Conservation (phyloP, 2,797 vertebrate genomes). For the Protosalanx chinensis region DNA sequence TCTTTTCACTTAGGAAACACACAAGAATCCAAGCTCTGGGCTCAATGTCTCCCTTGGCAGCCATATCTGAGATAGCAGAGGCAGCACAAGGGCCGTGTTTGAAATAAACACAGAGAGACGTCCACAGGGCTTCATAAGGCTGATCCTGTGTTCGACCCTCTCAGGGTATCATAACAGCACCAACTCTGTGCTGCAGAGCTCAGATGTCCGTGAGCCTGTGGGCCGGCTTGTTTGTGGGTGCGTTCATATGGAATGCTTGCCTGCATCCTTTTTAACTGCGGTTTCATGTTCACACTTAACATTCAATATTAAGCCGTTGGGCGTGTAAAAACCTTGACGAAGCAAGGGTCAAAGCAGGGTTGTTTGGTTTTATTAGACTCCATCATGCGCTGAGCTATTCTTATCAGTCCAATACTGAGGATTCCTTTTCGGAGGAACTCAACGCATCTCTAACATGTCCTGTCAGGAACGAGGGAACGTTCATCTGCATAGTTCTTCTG, state of each 20-base stretch:
- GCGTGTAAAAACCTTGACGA: slow-evolving; percentile 12
- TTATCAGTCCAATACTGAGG: background rate
- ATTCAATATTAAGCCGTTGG: background rate
- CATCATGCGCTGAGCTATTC: slow-evolving; percentile 18
- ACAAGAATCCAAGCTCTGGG: slow-evolving; percentile 63
- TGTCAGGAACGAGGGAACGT: slow-evolving; percentile 46
- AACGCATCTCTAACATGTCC: slow-evolving; percentile 46
- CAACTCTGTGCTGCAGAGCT: background rate
- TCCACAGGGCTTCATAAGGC: slow-evolving; percentile 53
- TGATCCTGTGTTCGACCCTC: slow-evolving; percentile 42
- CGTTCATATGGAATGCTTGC: background rate
- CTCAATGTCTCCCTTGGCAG: slow-evolving; percentile 64
- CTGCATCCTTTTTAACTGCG: slow-evolving; percentile 35
- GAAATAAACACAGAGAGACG: slow-evolving; percentile 53
- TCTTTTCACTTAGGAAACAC: slow-evolving; percentile 69
- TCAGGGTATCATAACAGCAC: slow-evolving; percentile 4
- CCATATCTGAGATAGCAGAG: slow-evolving; percentile 64
- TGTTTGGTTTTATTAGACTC: slow-evolving; percentile 28
- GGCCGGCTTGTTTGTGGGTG: background rate
- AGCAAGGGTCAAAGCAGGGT: background rate
- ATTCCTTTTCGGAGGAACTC: slow-evolving; percentile 17
- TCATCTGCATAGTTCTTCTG: slow-evolving; percentile 33
- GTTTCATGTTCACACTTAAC: slow-evolving; percentile 26
- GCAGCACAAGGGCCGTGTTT: slow-evolving; percentile 50
- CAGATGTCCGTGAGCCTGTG: background rate